A percentile compares a stretch with the other conserved stretches of the same genome.
Conservation (phyloP, 2,113 vertebrate species). For the Hyperoodon ampullatus region DNA sequence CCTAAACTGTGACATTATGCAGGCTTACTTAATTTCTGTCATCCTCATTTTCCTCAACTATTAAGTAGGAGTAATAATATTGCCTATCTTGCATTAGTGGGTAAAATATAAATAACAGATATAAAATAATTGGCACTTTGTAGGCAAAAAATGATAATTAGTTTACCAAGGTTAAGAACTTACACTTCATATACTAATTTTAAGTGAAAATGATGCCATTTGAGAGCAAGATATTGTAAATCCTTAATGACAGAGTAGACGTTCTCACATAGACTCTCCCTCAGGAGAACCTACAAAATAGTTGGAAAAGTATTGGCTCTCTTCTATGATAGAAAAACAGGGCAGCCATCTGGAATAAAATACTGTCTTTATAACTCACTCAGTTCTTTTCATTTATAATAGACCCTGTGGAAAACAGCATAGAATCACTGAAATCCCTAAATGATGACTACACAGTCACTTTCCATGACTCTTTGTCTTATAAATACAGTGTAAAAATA, state of each 20-base stretch:
- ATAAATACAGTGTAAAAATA: conserved; percentile 10
- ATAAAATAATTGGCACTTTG: not conserved
- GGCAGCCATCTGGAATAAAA: not conserved
- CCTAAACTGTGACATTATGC: not conserved
- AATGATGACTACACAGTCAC: not conserved
- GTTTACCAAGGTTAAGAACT: not conserved
- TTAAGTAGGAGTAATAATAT: not conserved
- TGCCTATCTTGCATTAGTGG: not conserved
- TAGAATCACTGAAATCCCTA: not conserved
- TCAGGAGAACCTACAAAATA: not conserved
- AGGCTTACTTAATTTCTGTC: not conserved
- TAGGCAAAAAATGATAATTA: not conserved
- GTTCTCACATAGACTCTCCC: not conserved
- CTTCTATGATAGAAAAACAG: not conserved
- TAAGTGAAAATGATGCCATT: not conserved
- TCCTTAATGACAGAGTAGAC: not conserved
- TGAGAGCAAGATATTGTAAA: not conserved
- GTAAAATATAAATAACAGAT: not conserved
- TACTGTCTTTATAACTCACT: not conserved
- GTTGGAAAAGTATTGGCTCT: not conserved
- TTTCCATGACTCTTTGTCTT: not conserved
- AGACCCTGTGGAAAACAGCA: not conserved
- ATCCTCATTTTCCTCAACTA: not conserved
- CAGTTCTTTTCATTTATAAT: not conserved
- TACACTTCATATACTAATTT: not conserved